Evolutionary conservation across 2,113 vertebrate species (phyloP), one percentile per base, ranked within the genome.

Genomic region (Corythoichthys haematopterus): DNA sequence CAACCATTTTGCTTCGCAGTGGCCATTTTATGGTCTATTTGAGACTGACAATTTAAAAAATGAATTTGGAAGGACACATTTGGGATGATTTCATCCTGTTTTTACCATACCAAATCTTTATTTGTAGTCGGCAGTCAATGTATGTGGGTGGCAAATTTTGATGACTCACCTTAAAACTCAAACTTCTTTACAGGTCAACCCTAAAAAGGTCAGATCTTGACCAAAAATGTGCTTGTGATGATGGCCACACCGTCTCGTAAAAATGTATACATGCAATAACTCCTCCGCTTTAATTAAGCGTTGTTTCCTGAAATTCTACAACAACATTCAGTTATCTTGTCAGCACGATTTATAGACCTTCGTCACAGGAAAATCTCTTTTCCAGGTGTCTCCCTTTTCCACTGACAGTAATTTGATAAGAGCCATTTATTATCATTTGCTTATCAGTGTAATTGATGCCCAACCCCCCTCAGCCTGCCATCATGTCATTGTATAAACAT

Each of bases 401-500:
- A 2, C 6, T 8, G 85, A 88, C 73, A 68, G 68, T 66, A 71
- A 47, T 75, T 70, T 79, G 63, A 16, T 78, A 80, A 81, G 74
- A 60, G 70, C 57, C 67, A 87, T 91, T 90, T 82, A 87, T 90
- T 91, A 89, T 85, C 57, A 84, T 90, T 87, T 80, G 76, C 84
- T 90, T 92, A 90, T 91, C 89, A 77, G 76, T 67, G 45, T 89
- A 91, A 91, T 85, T 86, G 81, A 86, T 82, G 85, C 80, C 85
- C 75, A 74, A 65, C 66, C 13, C 62, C 82, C 75, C 74, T 59
- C 76, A 70, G 78, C 72, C 71, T 55, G 70, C 71, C 53, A 38
- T 85, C 79, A 90, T 90, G 86, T 80, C 78, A 88, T 90, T 90
- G 84, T 61, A 88, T 83, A 88, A 92, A 90, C 89, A 88, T 84